Evolutionary conservation across 2,113 vertebrate species (phyloP).

Genomic region (Xyrauchen texanus): DNA sequence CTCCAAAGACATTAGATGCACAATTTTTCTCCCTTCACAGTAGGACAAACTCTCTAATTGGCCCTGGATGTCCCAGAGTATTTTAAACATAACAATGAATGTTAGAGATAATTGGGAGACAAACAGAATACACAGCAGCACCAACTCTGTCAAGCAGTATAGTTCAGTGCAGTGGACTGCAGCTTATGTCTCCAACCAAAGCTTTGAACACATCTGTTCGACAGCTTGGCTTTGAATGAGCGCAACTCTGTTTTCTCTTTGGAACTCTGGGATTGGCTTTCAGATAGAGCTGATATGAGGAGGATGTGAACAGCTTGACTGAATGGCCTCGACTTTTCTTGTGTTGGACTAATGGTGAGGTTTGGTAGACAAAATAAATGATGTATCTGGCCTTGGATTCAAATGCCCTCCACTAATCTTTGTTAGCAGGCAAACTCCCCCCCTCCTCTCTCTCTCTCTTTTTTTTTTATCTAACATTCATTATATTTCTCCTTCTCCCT

Average conservation of each 20-base stretch:
- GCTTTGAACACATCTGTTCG: conserved; percentile 68
- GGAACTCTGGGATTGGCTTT: conserved; percentile 3
- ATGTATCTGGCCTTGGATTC: conserved; percentile 60
- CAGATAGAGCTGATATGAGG: conserved; percentile 14
- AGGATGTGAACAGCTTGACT: not conserved
- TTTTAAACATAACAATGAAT: conserved; percentile 35
- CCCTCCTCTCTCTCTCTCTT: not conserved
- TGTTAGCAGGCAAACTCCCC: not conserved
- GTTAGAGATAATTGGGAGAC: conserved; percentile 44
- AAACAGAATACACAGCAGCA: conserved; percentile 11
- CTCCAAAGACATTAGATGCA: conserved; percentile 38
- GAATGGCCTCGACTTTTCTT: not conserved
- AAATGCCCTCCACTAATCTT: conserved; percentile 35
- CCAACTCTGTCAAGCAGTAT: conserved; percentile 16
- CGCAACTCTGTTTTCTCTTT: conserved; percentile 4
- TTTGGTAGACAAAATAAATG: conserved; percentile 63
- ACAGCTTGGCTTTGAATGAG: conserved; percentile 33
- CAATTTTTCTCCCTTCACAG: conserved; percentile 21
- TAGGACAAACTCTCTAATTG: conserved; percentile 49
- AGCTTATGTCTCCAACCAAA: conserved; percentile 14
- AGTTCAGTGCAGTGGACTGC: not conserved
- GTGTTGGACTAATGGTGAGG: conserved; percentile 30
- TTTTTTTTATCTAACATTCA: not conserved
- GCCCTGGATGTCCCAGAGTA: conserved; percentile 28
- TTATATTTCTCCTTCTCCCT: conserved; percentile 1